These are phyloP conservation scores for Luperina testacea DNA, from an alignment of 2,888 invertebrate species.

Conservation along the genomic window DNA sequence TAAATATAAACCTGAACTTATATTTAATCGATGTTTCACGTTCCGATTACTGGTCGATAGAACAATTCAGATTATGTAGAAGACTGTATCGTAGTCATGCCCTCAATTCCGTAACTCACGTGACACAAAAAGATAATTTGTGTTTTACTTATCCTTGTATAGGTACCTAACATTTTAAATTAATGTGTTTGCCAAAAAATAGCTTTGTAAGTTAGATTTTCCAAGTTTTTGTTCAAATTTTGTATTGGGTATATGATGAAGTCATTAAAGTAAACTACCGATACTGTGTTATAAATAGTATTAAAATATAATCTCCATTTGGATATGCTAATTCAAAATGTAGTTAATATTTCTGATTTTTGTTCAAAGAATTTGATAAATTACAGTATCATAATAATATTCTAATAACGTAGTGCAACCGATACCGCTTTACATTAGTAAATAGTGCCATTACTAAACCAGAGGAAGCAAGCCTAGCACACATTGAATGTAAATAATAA, in stretches of 20 bases:
- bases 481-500: constrained; percentile 78
- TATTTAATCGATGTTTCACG: neutral
- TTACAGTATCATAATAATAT: constrained; percentile 58
- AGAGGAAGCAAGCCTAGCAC: constrained; percentile 68
- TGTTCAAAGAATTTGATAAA: constrained; percentile 49
- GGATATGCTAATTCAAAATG: constrained; percentile 66
- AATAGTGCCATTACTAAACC: constrained; percentile 80
- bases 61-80: constrained; percentile 34
- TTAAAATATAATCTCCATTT: constrained; percentile 47
- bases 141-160: constrained; percentile 65
- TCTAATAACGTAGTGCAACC: constrained; percentile 59
- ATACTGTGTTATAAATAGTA: constrained; percentile 45
- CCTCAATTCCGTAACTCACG: constrained; percentile 29
- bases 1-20: constrained; percentile 11
- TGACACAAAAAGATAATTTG: constrained; percentile 43
- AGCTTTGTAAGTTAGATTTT: constrained; percentile 71
- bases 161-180: constrained; percentile 55
- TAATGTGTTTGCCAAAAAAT: constrained; percentile 74
- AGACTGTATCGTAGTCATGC: constrained; percentile 39
- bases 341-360: constrained; percentile 69
- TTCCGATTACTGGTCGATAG: constrained; percentile 9
- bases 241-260: constrained; percentile 59
- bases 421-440: constrained; percentile 64
- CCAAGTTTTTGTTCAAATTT: constrained; percentile 60
- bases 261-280: constrained; percentile 52